Percentiles rank a stretch among this genome's conserved stretches.
Conservation (phyloP, 2,113 vertebrate genomes). For the Delphinus delphis region DNA sequence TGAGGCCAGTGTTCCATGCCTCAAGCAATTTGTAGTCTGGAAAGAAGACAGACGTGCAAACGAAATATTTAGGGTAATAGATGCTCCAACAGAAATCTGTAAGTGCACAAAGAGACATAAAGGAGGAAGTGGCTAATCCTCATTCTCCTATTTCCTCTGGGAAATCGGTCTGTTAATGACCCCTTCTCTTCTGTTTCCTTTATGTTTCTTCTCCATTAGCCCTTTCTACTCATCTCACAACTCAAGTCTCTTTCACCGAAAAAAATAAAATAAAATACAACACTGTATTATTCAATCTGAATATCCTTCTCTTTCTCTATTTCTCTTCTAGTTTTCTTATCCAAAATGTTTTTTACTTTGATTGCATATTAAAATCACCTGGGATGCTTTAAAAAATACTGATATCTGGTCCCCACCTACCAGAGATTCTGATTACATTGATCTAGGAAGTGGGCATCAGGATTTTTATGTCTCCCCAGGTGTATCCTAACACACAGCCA, state of each 20-base stretch:
- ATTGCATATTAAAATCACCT: neutral
- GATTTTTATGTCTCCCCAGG: neutral
- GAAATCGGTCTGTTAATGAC: neutral
- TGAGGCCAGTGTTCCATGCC: neutral
- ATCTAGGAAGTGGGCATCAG: neutral
- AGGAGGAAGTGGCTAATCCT: neutral
- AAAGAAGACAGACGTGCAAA: neutral
- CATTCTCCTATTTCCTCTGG: neutral
- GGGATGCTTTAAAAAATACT: neutral
- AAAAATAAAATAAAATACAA: neutral
- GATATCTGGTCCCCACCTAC: rapidly evolving
- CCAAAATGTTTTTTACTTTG: neutral
- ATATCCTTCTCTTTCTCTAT: neutral
- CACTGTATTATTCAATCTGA: neutral
- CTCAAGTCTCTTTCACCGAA: neutral
- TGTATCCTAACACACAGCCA: neutral
- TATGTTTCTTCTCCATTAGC: neutral
- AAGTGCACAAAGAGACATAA: neutral
- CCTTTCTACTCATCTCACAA: neutral
- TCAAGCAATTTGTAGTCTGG: constrained; percentile 5
- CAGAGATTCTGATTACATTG: neutral
- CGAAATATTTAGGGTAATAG: neutral
- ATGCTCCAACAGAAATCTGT: neutral
- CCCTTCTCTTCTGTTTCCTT: neutral
- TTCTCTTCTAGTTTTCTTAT: constrained; percentile 18